Conservation (phyloP, 2,113 vertebrate species). For the Carollia perspicillata region DNA sequence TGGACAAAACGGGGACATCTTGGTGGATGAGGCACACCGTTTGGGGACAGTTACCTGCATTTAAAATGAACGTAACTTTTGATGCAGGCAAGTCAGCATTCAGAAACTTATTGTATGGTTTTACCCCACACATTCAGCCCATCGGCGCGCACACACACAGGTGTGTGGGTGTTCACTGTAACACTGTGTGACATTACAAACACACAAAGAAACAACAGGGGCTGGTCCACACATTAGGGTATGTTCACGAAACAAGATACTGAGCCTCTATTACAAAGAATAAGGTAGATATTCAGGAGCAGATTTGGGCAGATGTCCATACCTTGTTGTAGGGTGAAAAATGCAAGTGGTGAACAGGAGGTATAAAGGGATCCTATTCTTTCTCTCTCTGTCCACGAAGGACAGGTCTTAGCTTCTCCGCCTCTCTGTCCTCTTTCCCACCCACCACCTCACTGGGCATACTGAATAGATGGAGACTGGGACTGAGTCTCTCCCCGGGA, state of each 20-base stretch:
- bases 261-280: neutral
- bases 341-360: neutral
- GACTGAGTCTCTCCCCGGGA: neutral
- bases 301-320: neutral
- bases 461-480: neutral
- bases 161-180: neutral
- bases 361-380: neutral
- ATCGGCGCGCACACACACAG: neutral
- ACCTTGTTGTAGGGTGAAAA: neutral
- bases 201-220: neutral
- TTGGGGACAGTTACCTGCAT: neutral
- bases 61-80: neutral
- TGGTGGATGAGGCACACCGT: neutral
- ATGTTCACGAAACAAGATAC: neutral
- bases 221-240: neutral
- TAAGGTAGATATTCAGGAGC: neutral
- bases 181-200: neutral
- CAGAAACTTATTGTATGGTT: neutral
- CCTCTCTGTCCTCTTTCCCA: neutral
- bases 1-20: neutral
- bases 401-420: neutral
- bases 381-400: neutral
- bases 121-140: neutral
- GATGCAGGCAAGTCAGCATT: neutral
- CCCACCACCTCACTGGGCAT: too few relatives aligned